Conservation (phyloP, 2,888 invertebrate species). For the Ichneumoninae sp. region DNA sequence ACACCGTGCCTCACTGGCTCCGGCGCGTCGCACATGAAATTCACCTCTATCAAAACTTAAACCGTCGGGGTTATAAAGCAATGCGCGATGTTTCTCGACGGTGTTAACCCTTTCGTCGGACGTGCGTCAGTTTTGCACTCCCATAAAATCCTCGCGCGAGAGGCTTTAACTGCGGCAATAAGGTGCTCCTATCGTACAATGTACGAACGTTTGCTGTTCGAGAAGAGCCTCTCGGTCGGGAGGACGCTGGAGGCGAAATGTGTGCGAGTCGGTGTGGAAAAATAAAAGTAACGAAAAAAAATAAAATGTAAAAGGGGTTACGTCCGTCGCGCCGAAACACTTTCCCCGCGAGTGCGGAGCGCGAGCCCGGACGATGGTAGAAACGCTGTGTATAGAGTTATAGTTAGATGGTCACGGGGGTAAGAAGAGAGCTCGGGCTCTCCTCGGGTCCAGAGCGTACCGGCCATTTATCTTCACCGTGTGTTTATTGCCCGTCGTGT, state of each 20-base stretch:
- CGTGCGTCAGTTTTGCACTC: conserved; percentile 52
- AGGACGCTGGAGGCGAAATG: conserved; percentile 44
- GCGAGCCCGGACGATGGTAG: conserved; percentile 22
- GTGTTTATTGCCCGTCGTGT: conserved; percentile 84
- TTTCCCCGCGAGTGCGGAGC: conserved; percentile 47
- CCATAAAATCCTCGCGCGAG: conserved; percentile 53
- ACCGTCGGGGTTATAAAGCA: conserved; percentile 23
- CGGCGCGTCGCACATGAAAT: conserved; percentile 10
- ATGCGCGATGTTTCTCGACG: conserved; percentile 35
- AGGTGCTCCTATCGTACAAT: conserved; percentile 12
- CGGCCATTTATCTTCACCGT: conserved; percentile 83
- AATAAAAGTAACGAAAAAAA: background rate
- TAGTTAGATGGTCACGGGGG: conserved; percentile 18
- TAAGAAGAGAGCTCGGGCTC: background rate
- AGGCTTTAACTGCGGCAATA: conserved; percentile 47
- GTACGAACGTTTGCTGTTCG: conserved; percentile 35
- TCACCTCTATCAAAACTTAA: conserved; percentile 16
- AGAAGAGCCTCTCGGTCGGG: conserved; percentile 38
- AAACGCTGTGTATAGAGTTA: conserved; percentile 15
- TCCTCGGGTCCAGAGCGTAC: conserved; percentile 5
- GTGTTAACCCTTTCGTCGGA: conserved; percentile 57
- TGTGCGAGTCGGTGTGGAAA: conserved; percentile 19
- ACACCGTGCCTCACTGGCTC: background rate
- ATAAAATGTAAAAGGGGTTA: conserved; percentile 28
- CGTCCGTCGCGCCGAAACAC: conserved; percentile 58